Conservation (phyloP, 1,140 invertebrate species). For the Cyrtorhinus lividipennis region DNA sequence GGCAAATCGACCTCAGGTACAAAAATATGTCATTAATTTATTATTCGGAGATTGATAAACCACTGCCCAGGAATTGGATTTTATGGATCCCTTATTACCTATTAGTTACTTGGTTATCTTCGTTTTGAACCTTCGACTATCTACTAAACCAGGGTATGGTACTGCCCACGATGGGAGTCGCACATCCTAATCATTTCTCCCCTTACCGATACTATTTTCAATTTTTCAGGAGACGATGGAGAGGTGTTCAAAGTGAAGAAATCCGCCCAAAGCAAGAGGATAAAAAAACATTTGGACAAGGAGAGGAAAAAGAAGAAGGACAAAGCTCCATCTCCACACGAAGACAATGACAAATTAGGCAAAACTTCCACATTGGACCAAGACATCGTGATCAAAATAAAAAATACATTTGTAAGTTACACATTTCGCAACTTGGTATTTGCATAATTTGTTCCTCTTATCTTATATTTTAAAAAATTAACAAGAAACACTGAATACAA, state of each 20-base stretch:
- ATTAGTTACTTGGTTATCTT: no score
- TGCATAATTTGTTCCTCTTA: not conserved
- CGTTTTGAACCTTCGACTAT: no score
- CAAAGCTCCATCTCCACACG: constrained; percentile 21
- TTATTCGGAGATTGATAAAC: no score
- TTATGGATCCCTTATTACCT: not conserved
- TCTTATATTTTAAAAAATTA: no score
- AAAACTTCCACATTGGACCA: constrained; percentile 20
- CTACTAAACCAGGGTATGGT: no score
- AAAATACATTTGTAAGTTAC: constrained; percentile 25
- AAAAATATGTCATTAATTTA: no score
- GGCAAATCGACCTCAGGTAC: no score
- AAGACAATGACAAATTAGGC: constrained; percentile 12
- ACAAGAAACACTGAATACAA: no score
- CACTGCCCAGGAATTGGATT: not conserved
- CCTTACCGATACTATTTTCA: constrained; percentile 5
- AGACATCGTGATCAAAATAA: constrained; percentile 25
- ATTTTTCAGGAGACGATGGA: constrained; percentile 50
- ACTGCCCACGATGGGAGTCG: not conserved
- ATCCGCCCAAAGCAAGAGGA: constrained; percentile 79
- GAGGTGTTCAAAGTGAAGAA: constrained; percentile 91
- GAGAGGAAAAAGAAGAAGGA: constrained; percentile 50
- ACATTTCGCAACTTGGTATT: not conserved
- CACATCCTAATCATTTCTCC: not conserved
- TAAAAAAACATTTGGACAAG: constrained; percentile 73